Evolutionary conservation across 1,140 invertebrate genomes (phyloP), one percentile per base, ranked within the genome.

Genomic region (Apis dorsata): DNA sequence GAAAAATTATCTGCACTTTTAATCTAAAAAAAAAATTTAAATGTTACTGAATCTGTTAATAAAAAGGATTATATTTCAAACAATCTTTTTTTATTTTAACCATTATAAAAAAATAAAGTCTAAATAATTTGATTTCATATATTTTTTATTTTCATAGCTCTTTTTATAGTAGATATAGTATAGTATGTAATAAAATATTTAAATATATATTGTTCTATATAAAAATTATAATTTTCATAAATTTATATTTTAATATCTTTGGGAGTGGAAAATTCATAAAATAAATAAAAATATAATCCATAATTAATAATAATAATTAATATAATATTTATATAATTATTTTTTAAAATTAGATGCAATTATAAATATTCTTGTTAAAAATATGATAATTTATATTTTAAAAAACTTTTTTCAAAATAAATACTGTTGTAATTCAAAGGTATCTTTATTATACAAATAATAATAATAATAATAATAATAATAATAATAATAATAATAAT

Each of bases 391-490:
- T 72, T 49, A 51, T 24, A 57, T 70, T 82, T 69, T 62, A 49
- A 53, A n/a, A 69, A 15, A 44, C 0, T 34, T 44, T 44, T 44
- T 44, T 44, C 34, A 44, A 44, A 44, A 44, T 44, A 44, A 68
- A 62, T 60, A 24, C 19, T 69, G n/a, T 77, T 86, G 76, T 66
- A 85, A 87, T 89, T 89, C 85, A 83, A 89, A 89, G 77, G 78
- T 81, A 81, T 87, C 79, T 89, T 89, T 89, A 89, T 87, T 89
- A 81, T 89, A 89, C 87, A 89, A 88, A 59, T 73, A 59, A 66
- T 77, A 66, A 75, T 63, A 63, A 34, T 66, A 49, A 68, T 68
- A 57, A 55, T 68, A 49, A 68, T 68, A 57, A 55, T 68, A 11
- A 68, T 55, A 57, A 85, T 86, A 21, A 68, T 68, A 57, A 55